Conservation (phyloP, 2,888 invertebrate species). For the Trissolcus japonicus region DNA sequence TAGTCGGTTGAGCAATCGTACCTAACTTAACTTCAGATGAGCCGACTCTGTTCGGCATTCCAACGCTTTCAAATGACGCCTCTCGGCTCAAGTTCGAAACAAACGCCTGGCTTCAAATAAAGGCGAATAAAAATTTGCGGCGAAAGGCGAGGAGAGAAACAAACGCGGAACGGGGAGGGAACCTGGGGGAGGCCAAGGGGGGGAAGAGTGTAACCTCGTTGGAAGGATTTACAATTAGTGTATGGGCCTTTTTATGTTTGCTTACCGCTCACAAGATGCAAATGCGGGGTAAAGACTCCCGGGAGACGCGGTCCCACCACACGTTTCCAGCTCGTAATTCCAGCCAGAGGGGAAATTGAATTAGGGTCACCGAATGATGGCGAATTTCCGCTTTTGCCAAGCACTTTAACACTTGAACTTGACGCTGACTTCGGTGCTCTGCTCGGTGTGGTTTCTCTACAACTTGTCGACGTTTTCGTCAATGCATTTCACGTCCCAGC, state of each 20-base stretch:
- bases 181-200: not conserved
- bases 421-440: constrained; percentile 12
- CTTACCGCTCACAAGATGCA: constrained; percentile 23
- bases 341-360: constrained; percentile 26
- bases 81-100: constrained; percentile 55
- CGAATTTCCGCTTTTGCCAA: constrained; percentile 33
- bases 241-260: constrained; percentile 28
- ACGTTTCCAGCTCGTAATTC: constrained; percentile 27
- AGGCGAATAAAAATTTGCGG: constrained; percentile 46
- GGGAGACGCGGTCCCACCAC: constrained; percentile 1
- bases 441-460: constrained; percentile 2
- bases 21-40: constrained; percentile 63
- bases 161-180: not conserved
- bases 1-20: constrained; percentile 61
- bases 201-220: constrained; percentile 14
- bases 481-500: not conserved
- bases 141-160: constrained; percentile 35
- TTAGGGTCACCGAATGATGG: constrained; percentile 40
- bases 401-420: constrained; percentile 44
- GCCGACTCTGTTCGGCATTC: constrained; percentile 63
- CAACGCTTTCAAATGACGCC: constrained; percentile 65
- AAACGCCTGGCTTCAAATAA: constrained; percentile 47
- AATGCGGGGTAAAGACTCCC: constrained; percentile 24
- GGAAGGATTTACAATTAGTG: constrained; percentile 46
- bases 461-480: constrained; percentile 15